Conservation (phyloP, 2,888 invertebrate species). For the Drepana falcataria region DNA sequence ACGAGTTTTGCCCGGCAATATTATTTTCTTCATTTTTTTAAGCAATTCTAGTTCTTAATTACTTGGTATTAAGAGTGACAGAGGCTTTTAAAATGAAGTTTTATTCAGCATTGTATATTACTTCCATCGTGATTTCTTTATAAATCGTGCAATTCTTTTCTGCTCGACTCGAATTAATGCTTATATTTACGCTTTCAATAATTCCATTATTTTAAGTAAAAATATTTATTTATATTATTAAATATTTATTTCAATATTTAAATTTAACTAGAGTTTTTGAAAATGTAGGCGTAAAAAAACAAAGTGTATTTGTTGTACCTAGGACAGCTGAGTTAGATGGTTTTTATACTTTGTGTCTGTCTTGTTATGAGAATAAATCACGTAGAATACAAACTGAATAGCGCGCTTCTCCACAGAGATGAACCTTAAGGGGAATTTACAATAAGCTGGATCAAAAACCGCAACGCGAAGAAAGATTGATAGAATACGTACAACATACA, state of each 20-base stretch:
- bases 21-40: slow-evolving; percentile 12
- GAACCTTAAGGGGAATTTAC: slow-evolving; percentile 14
- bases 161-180: slow-evolving; percentile 30
- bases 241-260: too few relatives aligned
- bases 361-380: slow-evolving; percentile 58
- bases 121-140: too few relatives aligned
- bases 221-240: too few relatives aligned
- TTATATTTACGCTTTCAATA: slow-evolving; percentile 14
- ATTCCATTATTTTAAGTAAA: too few relatives aligned
- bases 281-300: too few relatives aligned
- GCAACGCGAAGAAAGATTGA: too few relatives aligned
- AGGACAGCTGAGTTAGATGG: slow-evolving; percentile 7
- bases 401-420: slow-evolving; percentile 25
- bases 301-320: too few relatives aligned
- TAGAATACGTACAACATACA: too few relatives aligned
- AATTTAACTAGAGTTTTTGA: too few relatives aligned
- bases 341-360: slow-evolving; percentile 32
- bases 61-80: slow-evolving; percentile 2
- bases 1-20: slow-evolving; percentile 45
- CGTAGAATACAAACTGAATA: slow-evolving; percentile 41
- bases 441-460: too few relatives aligned
- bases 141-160: too few relatives aligned
- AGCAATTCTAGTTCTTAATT: slow-evolving; percentile 7
- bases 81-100: neutral
- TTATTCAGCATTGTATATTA: slow-evolving; percentile 18